Conservation (phyloP, 2,113 vertebrate genomes). For the Buteo buteo region DNA sequence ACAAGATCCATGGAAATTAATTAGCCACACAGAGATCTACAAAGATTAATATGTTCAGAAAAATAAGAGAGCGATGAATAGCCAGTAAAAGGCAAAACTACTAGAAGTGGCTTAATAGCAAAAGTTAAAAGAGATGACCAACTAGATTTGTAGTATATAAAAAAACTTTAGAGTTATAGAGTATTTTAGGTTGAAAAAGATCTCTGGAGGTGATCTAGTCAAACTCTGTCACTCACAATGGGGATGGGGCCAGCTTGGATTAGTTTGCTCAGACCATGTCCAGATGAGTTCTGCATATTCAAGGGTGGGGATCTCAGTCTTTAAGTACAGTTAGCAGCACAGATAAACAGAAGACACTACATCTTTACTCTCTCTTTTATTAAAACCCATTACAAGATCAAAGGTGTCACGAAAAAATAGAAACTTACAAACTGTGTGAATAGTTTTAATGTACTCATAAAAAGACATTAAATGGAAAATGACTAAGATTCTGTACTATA, state of each 20-base stretch:
- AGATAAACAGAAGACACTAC: conserved; percentile 30
- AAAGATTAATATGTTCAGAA: not conserved
- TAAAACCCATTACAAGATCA: conserved; percentile 66
- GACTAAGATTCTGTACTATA: conserved; percentile 55
- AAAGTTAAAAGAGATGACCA: not conserved
- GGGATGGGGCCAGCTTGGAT: not conserved
- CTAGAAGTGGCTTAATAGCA: not conserved
- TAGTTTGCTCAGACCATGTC: not conserved
- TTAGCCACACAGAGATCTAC: not conserved
- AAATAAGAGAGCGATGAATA: not conserved
- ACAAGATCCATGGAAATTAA: not conserved
- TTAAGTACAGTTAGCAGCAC: not conserved
- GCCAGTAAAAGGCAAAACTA: not conserved
- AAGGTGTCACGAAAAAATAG: conserved; percentile 72
- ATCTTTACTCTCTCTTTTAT: conserved; percentile 63
- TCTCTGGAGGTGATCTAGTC: not conserved
- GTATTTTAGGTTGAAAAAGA: not conserved
- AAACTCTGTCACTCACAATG: not conserved
- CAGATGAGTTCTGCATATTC: not conserved
- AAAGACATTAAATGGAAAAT: conserved; percentile 65
- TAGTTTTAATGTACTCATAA: conserved; percentile 69
- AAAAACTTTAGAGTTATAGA: not conserved
- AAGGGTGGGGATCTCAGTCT: not conserved
- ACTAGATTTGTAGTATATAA: not conserved
- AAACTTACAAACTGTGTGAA: conserved; percentile 73